Conservation (phyloP, 92 coral and sea anemone species). For the Zoanthus sansibaricus region DNA sequence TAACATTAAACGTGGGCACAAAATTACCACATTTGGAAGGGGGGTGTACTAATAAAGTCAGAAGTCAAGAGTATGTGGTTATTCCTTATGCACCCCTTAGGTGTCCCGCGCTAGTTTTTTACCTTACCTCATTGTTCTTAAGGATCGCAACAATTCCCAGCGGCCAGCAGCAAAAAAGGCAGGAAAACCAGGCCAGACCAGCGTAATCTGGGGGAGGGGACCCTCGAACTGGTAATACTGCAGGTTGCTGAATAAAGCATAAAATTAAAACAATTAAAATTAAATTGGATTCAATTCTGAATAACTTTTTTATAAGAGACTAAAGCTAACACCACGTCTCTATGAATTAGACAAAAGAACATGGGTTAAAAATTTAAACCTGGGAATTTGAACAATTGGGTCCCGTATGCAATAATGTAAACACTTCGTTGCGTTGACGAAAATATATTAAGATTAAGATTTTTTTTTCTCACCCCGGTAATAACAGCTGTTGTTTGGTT, state of each 20-base stretch:
- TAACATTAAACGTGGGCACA: no score
- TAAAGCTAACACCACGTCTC: no score
- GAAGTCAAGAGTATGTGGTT: no score
- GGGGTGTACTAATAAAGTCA: no score
- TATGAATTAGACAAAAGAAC: no score
- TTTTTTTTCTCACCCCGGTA: not conserved
- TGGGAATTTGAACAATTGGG: no score
- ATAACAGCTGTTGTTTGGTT: not conserved
- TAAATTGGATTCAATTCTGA: not conserved
- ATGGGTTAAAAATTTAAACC: no score
- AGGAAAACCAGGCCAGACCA: conserved; percentile 48
- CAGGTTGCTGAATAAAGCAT: conserved; percentile 12
- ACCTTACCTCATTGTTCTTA: conserved; percentile 47
- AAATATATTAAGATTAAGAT: not conserved
- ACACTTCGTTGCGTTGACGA: no score
- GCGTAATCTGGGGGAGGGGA: conserved; percentile 41
- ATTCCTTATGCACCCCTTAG: no score
- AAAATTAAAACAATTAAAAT: not conserved
- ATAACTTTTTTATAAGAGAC: not conserved
- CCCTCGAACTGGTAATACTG: not conserved
- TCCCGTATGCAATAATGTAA: no score
- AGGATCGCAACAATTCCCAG: conserved; percentile 53
- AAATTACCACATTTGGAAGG: no score
- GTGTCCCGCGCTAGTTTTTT: not conserved
- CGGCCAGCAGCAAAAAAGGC: conserved; percentile 46